Conservation (phyloP, 2,797 vertebrate species). For the Diglossa cyanea region DNA sequence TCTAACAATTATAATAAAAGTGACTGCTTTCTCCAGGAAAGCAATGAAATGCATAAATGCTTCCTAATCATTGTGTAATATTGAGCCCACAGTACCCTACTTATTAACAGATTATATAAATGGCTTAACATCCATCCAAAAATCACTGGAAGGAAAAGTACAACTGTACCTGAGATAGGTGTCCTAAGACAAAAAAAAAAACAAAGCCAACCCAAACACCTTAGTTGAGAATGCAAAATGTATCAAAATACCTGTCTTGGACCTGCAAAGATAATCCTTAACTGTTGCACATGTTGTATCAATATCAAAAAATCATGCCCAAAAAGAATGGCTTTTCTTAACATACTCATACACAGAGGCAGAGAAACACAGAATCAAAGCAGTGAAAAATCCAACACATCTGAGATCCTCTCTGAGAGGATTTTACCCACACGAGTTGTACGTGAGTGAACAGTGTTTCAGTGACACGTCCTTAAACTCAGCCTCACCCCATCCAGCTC, state of each 20-base stretch:
- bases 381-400: fast-evolving
- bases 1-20: not conserved
- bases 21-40: not conserved
- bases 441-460: not conserved
- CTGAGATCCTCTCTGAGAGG: not conserved
- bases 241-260: not conserved
- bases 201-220: fast-evolving
- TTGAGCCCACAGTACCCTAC: not conserved
- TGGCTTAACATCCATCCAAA: not conserved
- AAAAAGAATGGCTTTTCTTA: not conserved
- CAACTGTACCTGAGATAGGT: not conserved
- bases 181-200: not conserved
- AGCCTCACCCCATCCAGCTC: not conserved
- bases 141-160: not conserved
- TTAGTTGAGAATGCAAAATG: not conserved
- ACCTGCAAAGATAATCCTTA: not conserved
- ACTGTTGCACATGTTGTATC: not conserved
- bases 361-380: not conserved
- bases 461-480: not conserved
- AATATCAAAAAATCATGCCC: not conserved
- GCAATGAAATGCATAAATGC: not conserved
- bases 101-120: not conserved
- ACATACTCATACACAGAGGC: not conserved
- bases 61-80: not conserved
- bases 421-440: not conserved